Evolutionary conservation across 2,797 vertebrate genomes (phyloP), one percentile per base, ranked within the genome.

Genomic region (Poliocrania exsul): DNA sequence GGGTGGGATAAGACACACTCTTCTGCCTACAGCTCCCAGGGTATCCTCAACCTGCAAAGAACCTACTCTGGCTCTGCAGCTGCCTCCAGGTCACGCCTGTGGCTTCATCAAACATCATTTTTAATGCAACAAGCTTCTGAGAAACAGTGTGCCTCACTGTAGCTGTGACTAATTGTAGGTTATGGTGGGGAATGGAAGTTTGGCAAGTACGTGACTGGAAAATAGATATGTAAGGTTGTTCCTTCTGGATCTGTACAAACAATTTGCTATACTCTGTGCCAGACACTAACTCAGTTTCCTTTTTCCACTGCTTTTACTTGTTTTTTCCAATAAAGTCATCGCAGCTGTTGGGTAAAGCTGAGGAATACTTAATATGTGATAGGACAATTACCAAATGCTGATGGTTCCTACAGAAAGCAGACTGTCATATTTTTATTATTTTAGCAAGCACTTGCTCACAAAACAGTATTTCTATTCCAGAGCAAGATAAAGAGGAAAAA

Each of bases 291-390:
- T 72, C 13, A 10, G 6, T 50, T 94, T 90, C 54, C 17, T 70
- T 35, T 60, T 93, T 78, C 65, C 8, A 1, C 51, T 54, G 42
- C 65, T 53, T 81, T 90, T 71, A 64, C 64, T 80, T 57, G 14
- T 85, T 95, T 93, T 93, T 94, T 71, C 53, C 82, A 65, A 9
- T 67, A 70, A 60, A 79, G 31, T 51, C 38, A 91, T 64, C 12
- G 33, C 62, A 33, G 51, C 40, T 78, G 26, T 58, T 91, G 69
- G 31, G 31, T 82, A 53, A 92, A 20, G 28, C 16, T 33, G n/a
- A 81, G 37, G 49, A 86, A 61, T 58, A n/a, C 51, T 73, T 87
- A 25, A 88, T 66, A 90, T 23, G 19, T 17, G 28, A 92, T 18
- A 79, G 33, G 57, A 16, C 51, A 89, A 56, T 54, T 78, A 65